Evolutionary conservation across 2,797 vertebrate genomes (phyloP).

Genomic region (Myotis vivesi): DNA sequence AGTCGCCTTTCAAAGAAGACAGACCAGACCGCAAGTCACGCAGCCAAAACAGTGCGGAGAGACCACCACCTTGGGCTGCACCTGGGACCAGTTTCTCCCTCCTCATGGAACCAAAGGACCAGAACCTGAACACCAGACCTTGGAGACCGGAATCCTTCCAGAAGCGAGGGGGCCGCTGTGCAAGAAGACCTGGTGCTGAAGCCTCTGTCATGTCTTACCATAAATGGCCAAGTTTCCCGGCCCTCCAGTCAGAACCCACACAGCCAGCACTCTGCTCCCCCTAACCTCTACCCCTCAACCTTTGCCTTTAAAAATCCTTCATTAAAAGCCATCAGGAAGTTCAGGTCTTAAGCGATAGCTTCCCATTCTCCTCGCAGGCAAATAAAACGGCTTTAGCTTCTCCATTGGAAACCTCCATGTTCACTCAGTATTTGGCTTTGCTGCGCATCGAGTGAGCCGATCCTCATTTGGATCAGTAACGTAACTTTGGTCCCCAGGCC

Average conservation of each 20-base stretch:
- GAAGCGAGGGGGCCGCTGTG: neutral
- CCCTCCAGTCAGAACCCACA: neutral
- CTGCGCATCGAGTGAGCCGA: too few relatives aligned
- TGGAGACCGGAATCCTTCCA: neutral
- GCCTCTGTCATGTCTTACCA: too few relatives aligned
- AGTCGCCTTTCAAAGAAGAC: neutral
- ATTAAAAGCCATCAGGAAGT: neutral
- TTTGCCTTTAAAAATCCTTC: neutral
- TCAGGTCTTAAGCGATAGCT: neutral
- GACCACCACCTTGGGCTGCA: too few relatives aligned
- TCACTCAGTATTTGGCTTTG: neutral
- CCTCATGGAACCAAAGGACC: neutral
- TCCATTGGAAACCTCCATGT: too few relatives aligned
- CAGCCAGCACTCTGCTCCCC: neutral
- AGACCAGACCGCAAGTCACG: neutral
- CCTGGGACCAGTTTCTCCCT: neutral
- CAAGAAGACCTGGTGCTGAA: neutral
- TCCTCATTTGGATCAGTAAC: fast-evolving
- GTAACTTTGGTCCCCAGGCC: neutral
- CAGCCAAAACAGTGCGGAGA: too few relatives aligned
- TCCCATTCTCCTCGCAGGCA: neutral
- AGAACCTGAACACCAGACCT: neutral
- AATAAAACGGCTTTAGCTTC: neutral
- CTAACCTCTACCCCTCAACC: fast-evolving
- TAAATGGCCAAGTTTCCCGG: neutral